Evolutionary conservation across 1,140 invertebrate genomes (phyloP).

Genomic region (Sinonovacula constricta): DNA sequence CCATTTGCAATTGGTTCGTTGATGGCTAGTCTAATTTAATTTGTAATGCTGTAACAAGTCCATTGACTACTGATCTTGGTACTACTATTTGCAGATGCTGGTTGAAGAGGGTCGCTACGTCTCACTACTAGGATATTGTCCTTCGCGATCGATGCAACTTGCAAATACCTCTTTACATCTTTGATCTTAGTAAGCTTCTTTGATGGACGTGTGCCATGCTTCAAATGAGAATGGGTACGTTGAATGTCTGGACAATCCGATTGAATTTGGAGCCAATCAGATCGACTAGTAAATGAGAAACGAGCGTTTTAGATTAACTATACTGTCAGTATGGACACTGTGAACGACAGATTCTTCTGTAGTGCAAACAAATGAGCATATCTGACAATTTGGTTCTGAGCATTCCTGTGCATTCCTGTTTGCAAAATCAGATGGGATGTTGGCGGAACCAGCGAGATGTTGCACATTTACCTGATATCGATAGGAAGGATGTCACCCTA

Average conservation of each 20-base stretch:
- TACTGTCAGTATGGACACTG: not conserved
- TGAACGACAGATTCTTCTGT: conserved; percentile 23
- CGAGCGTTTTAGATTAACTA: not conserved
- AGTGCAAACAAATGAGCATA: conserved; percentile 11
- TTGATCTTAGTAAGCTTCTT: no score
- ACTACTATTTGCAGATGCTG: conserved; percentile 49
- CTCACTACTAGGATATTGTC: conserved; percentile 50
- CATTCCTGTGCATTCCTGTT: conserved; percentile 39
- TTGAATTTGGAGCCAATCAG: conserved; percentile 33
- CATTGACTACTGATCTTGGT: conserved; percentile 21
- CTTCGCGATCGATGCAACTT: conserved; percentile 44
- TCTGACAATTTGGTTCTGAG: conserved; percentile 16
- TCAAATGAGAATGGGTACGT: conserved; percentile 29
- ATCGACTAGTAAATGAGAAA: conserved; percentile 30
- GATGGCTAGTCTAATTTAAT: conserved; percentile 48
- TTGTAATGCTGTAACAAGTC: conserved; percentile 27
- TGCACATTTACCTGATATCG: conserved; percentile 28
- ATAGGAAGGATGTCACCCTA: conserved; percentile 47
- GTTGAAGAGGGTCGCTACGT: conserved; percentile 11
- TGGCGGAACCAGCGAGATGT: conserved; percentile 42
- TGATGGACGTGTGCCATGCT: conserved; percentile 48
- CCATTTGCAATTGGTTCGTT: conserved; percentile 23
- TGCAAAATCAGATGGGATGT: conserved; percentile 45
- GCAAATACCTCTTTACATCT: no score
- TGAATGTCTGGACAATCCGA: no score